Base-by-base conservation (phyloP, 2,113 vertebrate species). In the Zingel zingel region DNA sequence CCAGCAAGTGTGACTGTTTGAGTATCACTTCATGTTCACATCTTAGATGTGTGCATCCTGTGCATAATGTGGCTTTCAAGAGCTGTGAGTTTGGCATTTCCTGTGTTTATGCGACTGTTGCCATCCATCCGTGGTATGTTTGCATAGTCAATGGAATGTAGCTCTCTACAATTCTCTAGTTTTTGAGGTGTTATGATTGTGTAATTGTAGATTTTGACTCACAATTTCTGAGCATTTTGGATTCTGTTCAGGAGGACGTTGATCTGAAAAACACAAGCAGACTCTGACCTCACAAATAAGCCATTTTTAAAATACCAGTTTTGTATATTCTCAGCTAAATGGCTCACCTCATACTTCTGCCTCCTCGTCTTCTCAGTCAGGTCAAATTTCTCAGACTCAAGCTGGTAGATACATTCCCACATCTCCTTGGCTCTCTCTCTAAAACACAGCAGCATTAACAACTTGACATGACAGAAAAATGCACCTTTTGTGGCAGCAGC, bases 321-420 rank as follows among this genome's bases (percentile, higher is more conserved):
- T 66, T 7, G 8, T n/a, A 7, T 64, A 5, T 50, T 58, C 3
- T 57, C 23, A 27, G n/a, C 6, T 54, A 1, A 59, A 53, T 9
- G 39, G 1, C 79, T 79, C 71, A 97, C 97, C 96, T 98, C 97
- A 1, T 98, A 98, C 79, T 96, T 97, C 94, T 98, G 97, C 66
- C 91, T 92, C 88, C 93, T 96, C 94, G 96, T 91, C 77, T 96
- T 95, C 77, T 96, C 96, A 76, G 96, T 96, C 50, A 97, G 89
- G 84, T 98, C 97, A 82, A 97, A 98, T 88, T 97, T 98, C 92
- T 98, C 97, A 0, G 97, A 98, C 89, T 98, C 97, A 85, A 98
- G 94, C 64, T 97, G 92, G 86, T 97, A 92, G 88, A 98, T 97
- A 91, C 96, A 95, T 45, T 97, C 89, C 64, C 96, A 97, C 91